These are phyloP conservation scores for Willisornis vidua DNA, from an alignment of 2,113 vertebrate species.

Conservation along the genomic window DNA sequence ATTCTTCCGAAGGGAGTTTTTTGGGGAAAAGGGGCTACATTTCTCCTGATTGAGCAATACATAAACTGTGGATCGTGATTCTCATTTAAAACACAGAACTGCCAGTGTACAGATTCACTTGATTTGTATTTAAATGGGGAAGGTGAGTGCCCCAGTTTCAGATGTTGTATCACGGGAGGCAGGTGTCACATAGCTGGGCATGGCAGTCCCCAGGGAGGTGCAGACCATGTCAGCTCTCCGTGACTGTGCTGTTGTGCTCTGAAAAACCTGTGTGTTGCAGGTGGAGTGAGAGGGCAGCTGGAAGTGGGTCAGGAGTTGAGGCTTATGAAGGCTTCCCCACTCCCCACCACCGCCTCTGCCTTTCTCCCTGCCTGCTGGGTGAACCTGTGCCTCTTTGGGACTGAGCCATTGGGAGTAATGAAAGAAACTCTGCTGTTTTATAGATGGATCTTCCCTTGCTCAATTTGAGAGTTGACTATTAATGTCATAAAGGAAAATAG, in stretches of 20 bases:
- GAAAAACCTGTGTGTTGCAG: background rate
- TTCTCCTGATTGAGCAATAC: background rate
- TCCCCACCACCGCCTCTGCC: background rate
- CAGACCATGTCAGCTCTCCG: background rate
- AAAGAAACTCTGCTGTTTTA: background rate
- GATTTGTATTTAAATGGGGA: background rate
- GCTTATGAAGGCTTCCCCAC: background rate
- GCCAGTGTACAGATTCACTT: background rate
- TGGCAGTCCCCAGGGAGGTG: background rate
- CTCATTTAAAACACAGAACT: background rate
- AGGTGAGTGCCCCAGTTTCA: background rate
- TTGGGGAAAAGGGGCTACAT: background rate
- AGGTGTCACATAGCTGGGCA: background rate
- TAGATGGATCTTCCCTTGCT: background rate
- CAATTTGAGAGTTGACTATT: slow-evolving; percentile 1
- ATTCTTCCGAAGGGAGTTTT: background rate
- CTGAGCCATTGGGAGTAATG: background rate
- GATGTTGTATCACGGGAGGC: background rate
- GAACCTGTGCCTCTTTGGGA: background rate
- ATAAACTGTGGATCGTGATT: background rate
- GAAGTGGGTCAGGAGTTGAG: background rate
- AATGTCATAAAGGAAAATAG: background rate
- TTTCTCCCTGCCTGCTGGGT: background rate
- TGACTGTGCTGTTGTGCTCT: background rate
- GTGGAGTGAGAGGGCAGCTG: background rate